These are phyloP conservation scores for Upupa epops DNA, from an alignment of 2,113 vertebrate genomes.

Conservation along the genomic window DNA sequence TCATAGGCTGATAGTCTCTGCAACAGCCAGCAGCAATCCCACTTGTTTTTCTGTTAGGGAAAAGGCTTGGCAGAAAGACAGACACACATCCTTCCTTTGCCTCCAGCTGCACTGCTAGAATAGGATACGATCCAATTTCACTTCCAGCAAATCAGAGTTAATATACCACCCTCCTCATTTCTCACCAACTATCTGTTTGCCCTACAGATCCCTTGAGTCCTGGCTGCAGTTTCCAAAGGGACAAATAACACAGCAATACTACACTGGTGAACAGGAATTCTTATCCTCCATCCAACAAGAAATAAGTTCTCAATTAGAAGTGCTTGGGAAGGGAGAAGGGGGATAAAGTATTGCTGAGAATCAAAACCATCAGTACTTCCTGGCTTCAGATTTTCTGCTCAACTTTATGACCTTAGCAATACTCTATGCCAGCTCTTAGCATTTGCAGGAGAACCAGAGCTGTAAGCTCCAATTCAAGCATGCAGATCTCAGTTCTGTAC, in stretches of 20 bases:
- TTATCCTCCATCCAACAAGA: background rate
- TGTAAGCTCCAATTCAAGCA: background rate
- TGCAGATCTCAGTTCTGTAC: background rate
- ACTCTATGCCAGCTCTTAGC: background rate
- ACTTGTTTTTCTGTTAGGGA: background rate
- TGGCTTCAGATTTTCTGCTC: background rate
- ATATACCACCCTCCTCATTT: background rate
- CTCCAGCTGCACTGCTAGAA: conserved; percentile 4
- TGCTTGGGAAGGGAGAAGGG: background rate
- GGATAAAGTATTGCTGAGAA: background rate
- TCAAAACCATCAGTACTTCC: background rate
- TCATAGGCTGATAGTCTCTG: background rate
- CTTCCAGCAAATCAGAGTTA: background rate
- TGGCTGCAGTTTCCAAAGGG: background rate
- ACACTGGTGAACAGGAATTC: background rate
- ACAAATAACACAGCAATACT: background rate
- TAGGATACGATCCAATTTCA: background rate
- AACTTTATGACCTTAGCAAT: background rate
- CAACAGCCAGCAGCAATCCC: background rate
- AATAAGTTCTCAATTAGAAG: background rate
- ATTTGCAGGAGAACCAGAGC: background rate
- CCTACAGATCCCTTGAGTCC: background rate
- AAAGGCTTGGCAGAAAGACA: background rate
- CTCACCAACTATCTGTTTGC: background rate
- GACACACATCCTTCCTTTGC: background rate